Conservation (phyloP, 2,888 invertebrate species). For the Neoitamus cyanurus region DNA sequence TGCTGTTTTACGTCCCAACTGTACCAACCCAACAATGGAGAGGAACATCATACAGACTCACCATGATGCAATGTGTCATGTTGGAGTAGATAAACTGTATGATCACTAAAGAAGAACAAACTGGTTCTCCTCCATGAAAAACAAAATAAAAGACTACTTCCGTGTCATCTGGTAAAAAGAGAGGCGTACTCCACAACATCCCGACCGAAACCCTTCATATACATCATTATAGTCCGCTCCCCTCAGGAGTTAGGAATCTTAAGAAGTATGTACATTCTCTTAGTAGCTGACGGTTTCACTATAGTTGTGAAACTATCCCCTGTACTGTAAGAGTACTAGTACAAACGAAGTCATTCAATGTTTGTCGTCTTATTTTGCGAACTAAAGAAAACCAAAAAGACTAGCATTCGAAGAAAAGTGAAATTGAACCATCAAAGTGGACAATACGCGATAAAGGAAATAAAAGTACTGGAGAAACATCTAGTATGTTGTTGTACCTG, state of each 20-base stretch:
- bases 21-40: too few species aligned
- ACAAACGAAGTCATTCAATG: neutral
- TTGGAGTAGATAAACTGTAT: conserved; percentile 56
- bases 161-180: neutral
- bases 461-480: neutral
- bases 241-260: conserved; percentile 54
- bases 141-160: conserved; percentile 5
- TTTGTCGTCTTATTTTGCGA: neutral
- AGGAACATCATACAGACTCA: conserved; percentile 43
- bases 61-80: conserved; percentile 57
- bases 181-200: neutral
- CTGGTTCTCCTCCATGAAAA: conserved; percentile 57
- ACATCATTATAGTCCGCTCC: conserved; percentile 53
- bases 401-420: neutral
- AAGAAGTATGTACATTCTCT: conserved; percentile 51
- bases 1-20: conserved; percentile 48
- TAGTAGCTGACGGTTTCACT: neutral
- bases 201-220: neutral
- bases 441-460: neutral
- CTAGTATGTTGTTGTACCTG: neutral
- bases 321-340: neutral
- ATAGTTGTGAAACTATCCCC: conserved; percentile 5
- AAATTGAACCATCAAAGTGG: neutral
- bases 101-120: conserved; percentile 54
- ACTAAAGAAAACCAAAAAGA: neutral